Percentiles rank a stretch among this genome's conserved stretches.
Evolutionary conservation across 2,113 vertebrate species (phyloP).

Genomic region (Gracilinanus agilis): DNA sequence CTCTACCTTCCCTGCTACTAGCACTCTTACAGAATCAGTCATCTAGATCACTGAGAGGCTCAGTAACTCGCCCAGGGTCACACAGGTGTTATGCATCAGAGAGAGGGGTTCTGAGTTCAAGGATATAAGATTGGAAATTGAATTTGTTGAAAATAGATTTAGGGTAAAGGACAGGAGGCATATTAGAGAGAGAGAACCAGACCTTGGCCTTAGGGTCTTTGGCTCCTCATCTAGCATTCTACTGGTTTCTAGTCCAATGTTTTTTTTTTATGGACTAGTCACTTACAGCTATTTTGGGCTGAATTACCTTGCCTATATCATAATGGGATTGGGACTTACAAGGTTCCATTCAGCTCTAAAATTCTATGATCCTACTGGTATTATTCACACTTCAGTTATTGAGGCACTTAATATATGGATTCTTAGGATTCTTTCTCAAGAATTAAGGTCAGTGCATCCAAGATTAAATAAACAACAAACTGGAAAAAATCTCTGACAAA

Average conservation of each 20-base stretch:
- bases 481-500: no score
- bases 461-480: no score
- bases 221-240: background rate
- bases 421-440: background rate
- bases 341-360: no score
- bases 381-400: background rate
- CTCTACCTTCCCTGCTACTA: background rate
- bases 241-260: background rate
- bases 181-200: background rate
- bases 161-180: background rate
- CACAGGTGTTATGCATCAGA: background rate
- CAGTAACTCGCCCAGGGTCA: background rate
- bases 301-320: background rate
- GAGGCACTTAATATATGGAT: background rate
- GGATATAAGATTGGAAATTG: background rate
- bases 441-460: background rate
- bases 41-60: background rate
- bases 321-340: background rate
- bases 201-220: background rate
- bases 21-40: background rate
- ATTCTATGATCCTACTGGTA: no score
- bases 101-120: background rate
- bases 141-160: background rate
- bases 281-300: background rate
- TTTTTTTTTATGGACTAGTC: background rate